Evolutionary conservation across 2,797 vertebrate species (phyloP), one percentile per base, ranked within the genome.

Genomic region (Linurgus olivaceus): DNA sequence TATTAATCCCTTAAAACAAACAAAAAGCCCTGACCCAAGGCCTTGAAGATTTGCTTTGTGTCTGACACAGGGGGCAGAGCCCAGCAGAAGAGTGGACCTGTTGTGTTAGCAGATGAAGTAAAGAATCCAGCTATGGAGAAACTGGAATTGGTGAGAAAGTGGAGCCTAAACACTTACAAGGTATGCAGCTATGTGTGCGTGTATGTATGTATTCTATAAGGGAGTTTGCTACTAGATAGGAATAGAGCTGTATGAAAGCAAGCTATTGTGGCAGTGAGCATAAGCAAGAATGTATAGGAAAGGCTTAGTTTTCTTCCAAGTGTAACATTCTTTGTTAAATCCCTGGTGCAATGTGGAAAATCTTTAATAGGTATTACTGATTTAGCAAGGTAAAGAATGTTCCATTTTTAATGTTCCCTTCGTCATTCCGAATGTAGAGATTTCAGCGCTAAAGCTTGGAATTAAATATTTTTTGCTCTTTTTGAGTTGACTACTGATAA

Each of bases 131-230:
- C 99, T 35, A 98, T 99, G 98, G 99, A 99, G 96, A 99, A 99
- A 96, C 97, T 99, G 96, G 99, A 99, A 91, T 97, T 99, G 65
- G 99, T 99, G 97, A 98, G 99, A 96, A 99, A 98, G 97, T 99
- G 99, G 99, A 99, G 99, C 98, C 98, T 99, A 96, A 99, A 99
- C 97, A 99, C 99, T 9, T 99, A 99, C 68, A 99, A 99, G 98
- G 99, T 99, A 98, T 97, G 98, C 95, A 45, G 83, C 24, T 11
- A 0, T 71, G 3, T 78, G 76, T 67, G 4, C 77, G 51, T 75
- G 17, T 45, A 6, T 24, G 23, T 84, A 26, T 65, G 19, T 45
- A 21, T 83, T 74, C 38, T 58, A 26, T 37, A 85, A 42, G 33
- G 11, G 19, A 65, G 13, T 47, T 71, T 74, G 38, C 26, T 58